phyloP scores from a whole-genome alignment of 2,888 invertebrate species.

The Yponomeuta cagnagella region DNA sequence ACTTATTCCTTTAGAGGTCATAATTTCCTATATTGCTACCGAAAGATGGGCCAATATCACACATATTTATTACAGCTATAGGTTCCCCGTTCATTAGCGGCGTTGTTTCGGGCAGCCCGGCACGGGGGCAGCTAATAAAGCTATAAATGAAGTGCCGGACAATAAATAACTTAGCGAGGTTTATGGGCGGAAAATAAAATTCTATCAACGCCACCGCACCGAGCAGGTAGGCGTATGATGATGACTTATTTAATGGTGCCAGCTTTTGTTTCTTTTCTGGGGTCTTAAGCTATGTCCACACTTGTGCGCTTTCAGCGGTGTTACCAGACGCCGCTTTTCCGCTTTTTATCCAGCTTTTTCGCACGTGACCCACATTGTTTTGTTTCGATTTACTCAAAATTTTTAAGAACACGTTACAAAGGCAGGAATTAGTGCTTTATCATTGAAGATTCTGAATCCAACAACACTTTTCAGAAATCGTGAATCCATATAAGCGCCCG shows the following conservation, averaged over 20 bases:
- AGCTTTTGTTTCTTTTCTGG: neutral
- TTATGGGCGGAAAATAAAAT: slow-evolving; percentile 31
- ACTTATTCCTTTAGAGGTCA: neutral
- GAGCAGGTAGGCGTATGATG: slow-evolving; percentile 5
- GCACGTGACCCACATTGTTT: no score
- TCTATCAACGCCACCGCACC: slow-evolving; percentile 26
- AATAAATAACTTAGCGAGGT: slow-evolving; percentile 38
- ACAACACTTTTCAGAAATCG: no score
- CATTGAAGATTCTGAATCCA: no score
- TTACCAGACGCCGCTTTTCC: no score
- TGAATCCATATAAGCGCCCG: no score
- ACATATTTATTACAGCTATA: neutral
- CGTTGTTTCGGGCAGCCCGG: slow-evolving; percentile 26
- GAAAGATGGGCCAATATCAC: neutral
- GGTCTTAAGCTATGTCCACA: no score
- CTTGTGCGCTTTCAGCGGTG: no score
- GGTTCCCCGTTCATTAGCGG: slow-evolving; percentile 11
- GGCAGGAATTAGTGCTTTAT: no score
- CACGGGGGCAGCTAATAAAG: slow-evolving; percentile 64
- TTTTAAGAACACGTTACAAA: no score
- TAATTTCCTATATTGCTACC: neutral
- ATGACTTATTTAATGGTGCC: slow-evolving; percentile 4
- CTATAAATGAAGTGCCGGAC: slow-evolving; percentile 54
- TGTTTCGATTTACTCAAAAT: no score
- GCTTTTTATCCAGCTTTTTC: no score